A percentile compares a stretch with the other conserved stretches of the same genome.
phyloP scores from a whole-genome alignment of 1,140 invertebrate genomes.

The Campodea augens region DNA sequence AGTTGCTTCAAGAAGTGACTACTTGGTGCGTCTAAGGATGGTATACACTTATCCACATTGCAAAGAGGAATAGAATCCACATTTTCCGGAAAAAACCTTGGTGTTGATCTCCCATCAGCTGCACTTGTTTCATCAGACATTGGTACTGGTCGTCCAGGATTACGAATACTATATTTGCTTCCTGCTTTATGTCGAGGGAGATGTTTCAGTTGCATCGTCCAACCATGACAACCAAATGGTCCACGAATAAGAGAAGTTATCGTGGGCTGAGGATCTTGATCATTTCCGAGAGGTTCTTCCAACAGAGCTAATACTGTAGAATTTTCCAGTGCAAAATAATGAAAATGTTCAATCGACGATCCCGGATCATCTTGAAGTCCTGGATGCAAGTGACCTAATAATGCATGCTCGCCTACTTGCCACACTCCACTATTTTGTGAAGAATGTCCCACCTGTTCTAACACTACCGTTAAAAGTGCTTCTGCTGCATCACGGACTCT shows the following conservation, averaged over 20 bases:
- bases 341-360: slow-evolving; percentile 42
- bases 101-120: slow-evolving; percentile 40
- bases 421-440: too few relatives aligned
- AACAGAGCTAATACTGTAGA: slow-evolving; percentile 69
- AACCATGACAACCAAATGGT: slow-evolving; percentile 81
- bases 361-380: slow-evolving; percentile 29
- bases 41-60: slow-evolving; percentile 36
- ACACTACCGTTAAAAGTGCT: slow-evolving; percentile 66
- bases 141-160: slow-evolving; percentile 56
- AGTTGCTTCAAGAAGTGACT: slow-evolving; percentile 26
- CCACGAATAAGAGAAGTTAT: slow-evolving; percentile 62
- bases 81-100: slow-evolving; percentile 61
- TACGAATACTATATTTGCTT: slow-evolving; percentile 41
- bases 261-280: slow-evolving; percentile 35
- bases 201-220: slow-evolving; percentile 76
- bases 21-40: slow-evolving; percentile 27
- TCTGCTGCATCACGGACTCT: slow-evolving; percentile 89
- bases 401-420: too few relatives aligned
- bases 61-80: slow-evolving; percentile 60
- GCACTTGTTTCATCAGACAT: slow-evolving; percentile 37
- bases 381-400: slow-evolving; percentile 26
- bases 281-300: slow-evolving; percentile 65
- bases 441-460: slow-evolving; percentile 68
- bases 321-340: slow-evolving; percentile 84
- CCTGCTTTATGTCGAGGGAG: slow-evolving; percentile 57